Percentiles rank a stretch among this genome's conserved stretches.
These are phyloP conservation scores for Aurelia aurita DNA, from an alignment of 30 jellyfish, hydroid and myxozoan genomes.

Conservation along the genomic window DNA sequence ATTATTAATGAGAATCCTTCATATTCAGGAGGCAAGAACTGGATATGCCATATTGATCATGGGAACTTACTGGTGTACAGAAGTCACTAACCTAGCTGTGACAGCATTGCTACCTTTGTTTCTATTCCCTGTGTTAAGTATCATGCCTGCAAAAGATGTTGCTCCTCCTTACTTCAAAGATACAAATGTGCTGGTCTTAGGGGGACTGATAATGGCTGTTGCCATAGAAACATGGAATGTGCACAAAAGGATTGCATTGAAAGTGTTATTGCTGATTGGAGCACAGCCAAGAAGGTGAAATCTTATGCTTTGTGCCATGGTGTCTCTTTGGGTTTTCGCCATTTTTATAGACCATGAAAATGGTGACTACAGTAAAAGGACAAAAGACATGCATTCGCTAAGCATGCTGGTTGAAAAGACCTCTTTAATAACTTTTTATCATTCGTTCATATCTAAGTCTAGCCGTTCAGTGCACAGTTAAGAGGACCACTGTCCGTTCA, in stretches of 20 bases:
- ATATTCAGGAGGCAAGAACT: constrained; percentile 84
- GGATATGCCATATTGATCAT: constrained; percentile 87
- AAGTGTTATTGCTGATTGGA: constrained; percentile 88
- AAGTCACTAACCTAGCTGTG: constrained; percentile 94
- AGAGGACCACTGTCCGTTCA: no score
- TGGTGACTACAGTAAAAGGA: no score
- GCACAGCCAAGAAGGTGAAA: constrained; percentile 97
- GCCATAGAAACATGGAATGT: constrained; percentile 99
- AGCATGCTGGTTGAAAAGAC: no score
- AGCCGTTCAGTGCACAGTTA: no score
- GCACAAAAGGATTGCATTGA: constrained; percentile 92
- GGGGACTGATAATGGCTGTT: constrained; percentile 95
- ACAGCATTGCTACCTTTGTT: constrained; percentile 93
- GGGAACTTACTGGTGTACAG: constrained; percentile 97
- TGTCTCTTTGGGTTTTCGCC: no score
- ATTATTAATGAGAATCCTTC: no score
- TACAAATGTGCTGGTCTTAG: constrained; percentile 90
- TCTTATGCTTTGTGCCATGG: no score
- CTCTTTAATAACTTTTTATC: no score
- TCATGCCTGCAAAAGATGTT: constrained; percentile 84
- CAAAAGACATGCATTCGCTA: no score
- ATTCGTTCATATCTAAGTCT: no score
- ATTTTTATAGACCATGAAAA: no score
- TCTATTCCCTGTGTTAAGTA: constrained; percentile 87
- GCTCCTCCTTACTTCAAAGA: constrained; percentile 95